Evolutionary conservation across 2,888 invertebrate genomes (phyloP).

Genomic region (Anagyrus pseudococci): DNA sequence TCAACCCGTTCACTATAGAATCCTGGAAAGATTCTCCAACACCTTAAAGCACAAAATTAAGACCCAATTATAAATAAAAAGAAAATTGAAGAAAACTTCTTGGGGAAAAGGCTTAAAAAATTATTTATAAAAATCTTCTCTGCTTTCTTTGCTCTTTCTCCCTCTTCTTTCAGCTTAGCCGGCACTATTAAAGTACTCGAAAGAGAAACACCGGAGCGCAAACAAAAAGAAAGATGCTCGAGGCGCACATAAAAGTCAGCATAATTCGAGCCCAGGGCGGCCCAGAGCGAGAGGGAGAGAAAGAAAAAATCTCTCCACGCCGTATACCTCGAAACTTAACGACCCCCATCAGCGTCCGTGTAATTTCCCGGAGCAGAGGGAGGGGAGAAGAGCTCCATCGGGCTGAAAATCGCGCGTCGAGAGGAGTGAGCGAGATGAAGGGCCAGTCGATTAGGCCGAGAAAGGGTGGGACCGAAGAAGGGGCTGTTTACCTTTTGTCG

Average conservation of each 20-base stretch:
- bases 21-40: too few species aligned
- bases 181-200: not conserved
- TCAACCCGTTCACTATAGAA: too few species aligned
- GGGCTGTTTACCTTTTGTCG: conserved; percentile 23
- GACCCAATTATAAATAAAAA: too few species aligned
- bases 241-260: conserved; percentile 16
- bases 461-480: not conserved
- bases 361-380: conserved; percentile 16
- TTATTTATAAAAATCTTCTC: not conserved
- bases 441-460: conserved; percentile 12
- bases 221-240: not conserved
- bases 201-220: not conserved
- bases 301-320: not conserved
- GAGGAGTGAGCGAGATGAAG: not conserved
- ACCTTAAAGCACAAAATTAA: too few species aligned
- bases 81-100: too few species aligned
- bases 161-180: not conserved
- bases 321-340: conserved; percentile 19
- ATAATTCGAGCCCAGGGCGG: conserved; percentile 1
- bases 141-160: not conserved
- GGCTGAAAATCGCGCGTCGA: not conserved
- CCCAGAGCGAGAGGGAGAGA: not conserved
- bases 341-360: conserved; percentile 20
- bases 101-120: too few species aligned
- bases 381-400: not conserved